Percentiles rank a stretch among this genome's conserved stretches.
Conservation (phyloP, 2,888 invertebrate species). For the Ophraella communa region DNA sequence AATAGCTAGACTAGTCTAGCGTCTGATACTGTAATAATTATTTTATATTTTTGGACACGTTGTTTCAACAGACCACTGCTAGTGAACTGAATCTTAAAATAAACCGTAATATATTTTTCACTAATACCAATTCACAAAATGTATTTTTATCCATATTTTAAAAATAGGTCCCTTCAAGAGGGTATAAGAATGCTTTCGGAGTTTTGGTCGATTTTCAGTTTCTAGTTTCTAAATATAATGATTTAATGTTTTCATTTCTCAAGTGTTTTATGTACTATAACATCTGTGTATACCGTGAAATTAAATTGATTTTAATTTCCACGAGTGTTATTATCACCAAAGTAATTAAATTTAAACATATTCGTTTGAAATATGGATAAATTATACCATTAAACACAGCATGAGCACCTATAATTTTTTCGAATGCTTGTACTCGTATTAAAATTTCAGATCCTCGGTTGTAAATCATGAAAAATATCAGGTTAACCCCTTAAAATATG, state of each 20-base stretch:
- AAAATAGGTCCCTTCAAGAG: slow-evolving; percentile 36
- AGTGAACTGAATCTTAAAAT: slow-evolving; percentile 36
- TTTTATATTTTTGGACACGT: slow-evolving; percentile 37
- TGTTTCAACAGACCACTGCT: slow-evolving; percentile 36
- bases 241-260: slow-evolving; percentile 10
- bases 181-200: slow-evolving; percentile 25
- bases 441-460: neutral
- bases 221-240: slow-evolving; percentile 15
- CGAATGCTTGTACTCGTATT: neutral
- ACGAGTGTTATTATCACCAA: neutral
- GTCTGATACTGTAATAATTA: slow-evolving; percentile 35
- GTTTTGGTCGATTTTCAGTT: neutral
- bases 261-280: slow-evolving; percentile 7
- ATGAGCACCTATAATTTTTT: neutral
- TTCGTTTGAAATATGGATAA: neutral
- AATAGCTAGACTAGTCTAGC: slow-evolving; percentile 39
- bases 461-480: no score
- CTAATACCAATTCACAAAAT: slow-evolving; percentile 34
- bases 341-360: neutral
- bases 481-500: no score
- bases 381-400: neutral
- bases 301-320: neutral
- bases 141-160: slow-evolving; percentile 34
- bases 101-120: slow-evolving; percentile 34
- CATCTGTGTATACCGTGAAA: neutral